Conservation (phyloP, 2,113 vertebrate genomes). For the Crotalus horridus region DNA sequence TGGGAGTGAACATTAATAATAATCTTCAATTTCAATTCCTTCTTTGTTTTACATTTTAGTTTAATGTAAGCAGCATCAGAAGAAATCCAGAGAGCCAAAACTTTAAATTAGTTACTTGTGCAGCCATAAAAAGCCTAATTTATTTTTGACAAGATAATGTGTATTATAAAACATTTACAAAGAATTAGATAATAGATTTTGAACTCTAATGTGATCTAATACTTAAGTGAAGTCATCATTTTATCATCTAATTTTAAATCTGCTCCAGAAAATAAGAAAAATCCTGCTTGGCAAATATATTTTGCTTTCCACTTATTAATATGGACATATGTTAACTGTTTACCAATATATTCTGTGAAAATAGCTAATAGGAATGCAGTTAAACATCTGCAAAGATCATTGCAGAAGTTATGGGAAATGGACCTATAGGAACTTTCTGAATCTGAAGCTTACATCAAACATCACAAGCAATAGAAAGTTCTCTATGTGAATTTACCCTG, state of each 20-base stretch:
- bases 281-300: neutral
- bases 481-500: conserved; percentile 61
- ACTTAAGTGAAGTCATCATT: conserved; percentile 29
- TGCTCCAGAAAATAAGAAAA: neutral
- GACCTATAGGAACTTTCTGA: conserved; percentile 53
- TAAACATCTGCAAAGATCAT: conserved; percentile 33
- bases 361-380: conserved; percentile 39
- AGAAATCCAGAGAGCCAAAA: conserved; percentile 50
- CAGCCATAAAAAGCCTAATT: conserved; percentile 40
- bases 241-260: conserved; percentile 18
- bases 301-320: conserved; percentile 12
- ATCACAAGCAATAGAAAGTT: conserved; percentile 52
- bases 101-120: conserved; percentile 42
- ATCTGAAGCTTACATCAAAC: conserved; percentile 59
- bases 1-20: conserved; percentile 54
- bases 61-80: conserved; percentile 23
- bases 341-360: conserved; percentile 28
- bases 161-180: conserved; percentile 27
- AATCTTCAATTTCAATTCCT: conserved; percentile 60
- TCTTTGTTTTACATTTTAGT: conserved; percentile 58
- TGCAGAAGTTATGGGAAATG: conserved; percentile 55
- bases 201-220: conserved; percentile 13
- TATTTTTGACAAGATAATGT: conserved; percentile 47
- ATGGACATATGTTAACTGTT: conserved; percentile 41
- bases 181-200: conserved; percentile 27